Evolutionary conservation across 2,888 invertebrate genomes (phyloP).

Genomic region (Drosophila bunnanda): DNA sequence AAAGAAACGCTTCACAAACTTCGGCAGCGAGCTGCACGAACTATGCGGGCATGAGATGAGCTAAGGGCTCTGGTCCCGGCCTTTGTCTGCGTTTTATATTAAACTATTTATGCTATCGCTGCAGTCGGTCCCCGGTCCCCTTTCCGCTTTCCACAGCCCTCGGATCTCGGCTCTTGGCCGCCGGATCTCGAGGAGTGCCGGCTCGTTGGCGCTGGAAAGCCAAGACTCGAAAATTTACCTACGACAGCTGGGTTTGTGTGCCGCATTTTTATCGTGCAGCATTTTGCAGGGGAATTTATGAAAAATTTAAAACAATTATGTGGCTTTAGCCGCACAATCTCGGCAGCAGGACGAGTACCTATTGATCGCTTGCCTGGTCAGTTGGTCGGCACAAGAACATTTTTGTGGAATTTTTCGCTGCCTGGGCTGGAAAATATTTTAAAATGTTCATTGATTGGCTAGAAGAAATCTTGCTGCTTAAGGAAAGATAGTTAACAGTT

Average conservation of each 20-base stretch:
- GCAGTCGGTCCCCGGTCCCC: slow-evolving; percentile 9
- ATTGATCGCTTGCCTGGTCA: slow-evolving; percentile 30
- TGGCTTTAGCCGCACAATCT: slow-evolving; percentile 41
- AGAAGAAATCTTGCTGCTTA: not conserved
- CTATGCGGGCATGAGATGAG: slow-evolving; percentile 53
- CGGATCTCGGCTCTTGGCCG: slow-evolving; percentile 16
- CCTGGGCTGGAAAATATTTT: not conserved
- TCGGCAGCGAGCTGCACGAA: slow-evolving; percentile 30
- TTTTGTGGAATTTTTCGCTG: slow-evolving; percentile 21
- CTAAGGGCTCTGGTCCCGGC: slow-evolving; percentile 28
- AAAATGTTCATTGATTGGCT: not conserved
- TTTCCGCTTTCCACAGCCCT: not conserved
- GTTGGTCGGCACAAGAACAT: slow-evolving; percentile 15
- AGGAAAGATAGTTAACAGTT: not conserved
- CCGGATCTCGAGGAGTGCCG: slow-evolving; percentile 40
- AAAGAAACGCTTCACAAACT: slow-evolving; percentile 42
- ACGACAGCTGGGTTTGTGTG: slow-evolving; percentile 23
- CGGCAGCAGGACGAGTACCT: slow-evolving; percentile 10
- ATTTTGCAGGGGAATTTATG: slow-evolving; percentile 68
- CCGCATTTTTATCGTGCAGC: slow-evolving; percentile 39
- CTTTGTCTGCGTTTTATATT: slow-evolving; percentile 73
- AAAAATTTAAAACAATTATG: slow-evolving; percentile 73
- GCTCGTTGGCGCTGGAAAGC: slow-evolving; percentile 35
- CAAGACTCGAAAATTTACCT: slow-evolving; percentile 47
- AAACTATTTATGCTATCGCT: slow-evolving; percentile 65